Conservation (phyloP, 2,113 vertebrate genomes). For the Epinephelus lanceolatus region DNA sequence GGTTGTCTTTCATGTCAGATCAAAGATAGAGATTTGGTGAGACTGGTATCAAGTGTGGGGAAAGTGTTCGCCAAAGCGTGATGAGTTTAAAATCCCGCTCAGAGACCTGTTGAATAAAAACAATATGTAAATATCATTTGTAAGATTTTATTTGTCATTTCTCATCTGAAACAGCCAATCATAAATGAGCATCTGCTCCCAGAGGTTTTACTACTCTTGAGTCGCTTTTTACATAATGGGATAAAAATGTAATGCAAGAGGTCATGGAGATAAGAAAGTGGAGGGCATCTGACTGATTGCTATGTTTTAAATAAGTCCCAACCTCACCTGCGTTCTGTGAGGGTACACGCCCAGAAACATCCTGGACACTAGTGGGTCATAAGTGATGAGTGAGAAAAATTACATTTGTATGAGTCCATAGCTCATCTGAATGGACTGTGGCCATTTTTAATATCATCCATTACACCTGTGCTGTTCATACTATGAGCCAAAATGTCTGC, state of each 20-base stretch:
- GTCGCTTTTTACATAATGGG: neutral
- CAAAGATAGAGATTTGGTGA: neutral
- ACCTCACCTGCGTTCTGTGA: too few relatives aligned
- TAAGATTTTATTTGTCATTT: neutral
- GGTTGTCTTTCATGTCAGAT: neutral
- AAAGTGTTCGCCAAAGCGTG: constrained; percentile 6
- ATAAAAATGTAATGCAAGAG: neutral
- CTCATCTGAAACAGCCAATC: neutral
- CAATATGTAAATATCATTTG: neutral
- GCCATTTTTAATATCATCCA: too few relatives aligned
- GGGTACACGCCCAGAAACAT: too few relatives aligned
- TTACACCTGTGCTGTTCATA: too few relatives aligned
- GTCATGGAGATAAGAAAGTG: neutral
- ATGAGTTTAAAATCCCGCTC: constrained; percentile 24
- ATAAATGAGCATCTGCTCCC: neutral
- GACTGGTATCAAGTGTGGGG: constrained; percentile 3
- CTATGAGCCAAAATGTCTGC: too few relatives aligned
- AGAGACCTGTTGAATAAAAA: constrained; percentile 65
- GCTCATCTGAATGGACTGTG: too few relatives aligned
- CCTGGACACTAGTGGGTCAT: too few relatives aligned
- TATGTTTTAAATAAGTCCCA: too few relatives aligned
- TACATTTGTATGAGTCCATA: too few relatives aligned
- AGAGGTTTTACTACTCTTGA: neutral
- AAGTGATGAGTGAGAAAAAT: too few relatives aligned
- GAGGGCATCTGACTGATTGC: neutral